phyloP scores from a whole-genome alignment of 1,140 invertebrate genomes.

The Drosophila repletoides region DNA sequence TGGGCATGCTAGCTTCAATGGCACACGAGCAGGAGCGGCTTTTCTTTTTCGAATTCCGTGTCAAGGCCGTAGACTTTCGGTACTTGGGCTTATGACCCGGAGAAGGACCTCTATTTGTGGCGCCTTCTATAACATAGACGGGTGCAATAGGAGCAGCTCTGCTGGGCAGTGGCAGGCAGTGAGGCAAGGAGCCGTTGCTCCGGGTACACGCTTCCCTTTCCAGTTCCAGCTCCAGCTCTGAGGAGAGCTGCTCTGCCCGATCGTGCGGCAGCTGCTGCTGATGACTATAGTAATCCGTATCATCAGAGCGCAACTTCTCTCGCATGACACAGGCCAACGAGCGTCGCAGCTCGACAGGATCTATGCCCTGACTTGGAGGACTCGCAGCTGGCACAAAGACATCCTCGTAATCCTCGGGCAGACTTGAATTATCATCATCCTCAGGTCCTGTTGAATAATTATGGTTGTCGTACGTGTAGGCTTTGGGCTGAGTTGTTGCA shows the following conservation, averaged over 20 bases:
- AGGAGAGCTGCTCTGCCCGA: not conserved
- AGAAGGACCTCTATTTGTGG: constrained; percentile 44
- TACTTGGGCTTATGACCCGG: constrained; percentile 72
- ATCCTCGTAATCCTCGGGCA: constrained; percentile 71
- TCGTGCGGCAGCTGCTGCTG: not conserved
- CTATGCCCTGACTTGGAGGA: constrained; percentile 36
- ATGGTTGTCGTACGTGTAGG: constrained; percentile 74
- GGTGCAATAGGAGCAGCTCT: not conserved
- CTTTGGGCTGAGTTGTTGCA: constrained; percentile 27
- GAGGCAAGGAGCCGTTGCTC: constrained; percentile 56
- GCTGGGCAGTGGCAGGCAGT: constrained; percentile 40
- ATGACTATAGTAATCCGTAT: constrained; percentile 52
- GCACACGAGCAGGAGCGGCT: constrained; percentile 60
- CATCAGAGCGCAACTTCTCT: constrained; percentile 73
- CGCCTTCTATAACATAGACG: constrained; percentile 73
- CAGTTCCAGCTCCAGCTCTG: not conserved
- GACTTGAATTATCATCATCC: constrained; percentile 51
- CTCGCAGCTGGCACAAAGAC: constrained; percentile 77
- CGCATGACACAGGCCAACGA: constrained; percentile 66
- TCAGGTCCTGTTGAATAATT: constrained; percentile 64
- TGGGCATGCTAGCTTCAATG: not conserved
- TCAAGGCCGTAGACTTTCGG: constrained; percentile 56
- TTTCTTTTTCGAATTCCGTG: constrained; percentile 51
- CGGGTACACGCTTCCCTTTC: constrained; percentile 9
- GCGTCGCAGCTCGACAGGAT: constrained; percentile 56